Percentiles rank a stretch among this genome's conserved stretches.
These are phyloP conservation scores for Tauraco hartlaubi DNA, from an alignment of 2,797 vertebrate species.

Conservation along the genomic window DNA sequence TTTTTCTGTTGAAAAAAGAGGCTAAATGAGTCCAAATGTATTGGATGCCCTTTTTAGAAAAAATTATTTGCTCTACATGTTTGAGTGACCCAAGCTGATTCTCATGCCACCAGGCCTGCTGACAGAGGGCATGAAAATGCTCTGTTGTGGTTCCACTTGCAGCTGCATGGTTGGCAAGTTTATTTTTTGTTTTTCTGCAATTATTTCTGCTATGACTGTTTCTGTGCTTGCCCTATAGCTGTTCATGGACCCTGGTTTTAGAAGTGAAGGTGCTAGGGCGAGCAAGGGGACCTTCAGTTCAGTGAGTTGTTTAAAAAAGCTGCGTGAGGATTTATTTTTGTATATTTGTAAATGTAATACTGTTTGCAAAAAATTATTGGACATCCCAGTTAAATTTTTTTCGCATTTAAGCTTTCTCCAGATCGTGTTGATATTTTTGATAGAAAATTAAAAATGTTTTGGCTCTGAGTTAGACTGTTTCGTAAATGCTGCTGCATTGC, in stretches of 20 bases:
- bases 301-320: background rate
- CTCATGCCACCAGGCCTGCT: background rate
- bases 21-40: background rate
- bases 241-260: background rate
- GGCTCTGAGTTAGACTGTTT: background rate
- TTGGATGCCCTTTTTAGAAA: background rate
- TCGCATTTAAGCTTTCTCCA: background rate
- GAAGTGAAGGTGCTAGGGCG: background rate
- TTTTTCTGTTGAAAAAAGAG: background rate
- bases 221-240: background rate
- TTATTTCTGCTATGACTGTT: background rate
- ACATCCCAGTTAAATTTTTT: background rate
- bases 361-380: background rate
- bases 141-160: background rate
- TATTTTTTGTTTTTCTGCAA: background rate
- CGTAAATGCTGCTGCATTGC: background rate
- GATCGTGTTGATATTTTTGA: background rate
- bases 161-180: background rate
- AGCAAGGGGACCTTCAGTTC: background rate
- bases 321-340: background rate
- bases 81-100: background rate
- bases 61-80: fast-evolving
- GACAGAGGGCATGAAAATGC: background rate
- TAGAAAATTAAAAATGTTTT: background rate
- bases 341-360: background rate